A percentile compares a stretch with the other conserved stretches of the same genome.
Evolutionary conservation across 2,888 invertebrate genomes (phyloP).

Genomic region (Drosophila borealis): DNA sequence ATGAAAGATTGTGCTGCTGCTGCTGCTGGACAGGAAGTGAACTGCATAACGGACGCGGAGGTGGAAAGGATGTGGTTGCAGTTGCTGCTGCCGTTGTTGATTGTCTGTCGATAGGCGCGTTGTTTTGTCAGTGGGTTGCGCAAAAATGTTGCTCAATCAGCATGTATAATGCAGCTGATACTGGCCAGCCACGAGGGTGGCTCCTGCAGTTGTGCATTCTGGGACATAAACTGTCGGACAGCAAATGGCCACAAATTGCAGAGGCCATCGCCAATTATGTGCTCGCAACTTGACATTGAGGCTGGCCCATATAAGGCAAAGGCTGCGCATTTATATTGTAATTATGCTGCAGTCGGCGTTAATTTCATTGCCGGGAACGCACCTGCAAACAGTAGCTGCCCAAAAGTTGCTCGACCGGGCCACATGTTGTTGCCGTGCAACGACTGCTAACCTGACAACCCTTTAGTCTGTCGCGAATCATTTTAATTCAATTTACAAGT

Average conservation of each 20-base stretch:
- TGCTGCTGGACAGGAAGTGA: conserved; percentile 73
- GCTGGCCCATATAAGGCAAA: conserved; percentile 53
- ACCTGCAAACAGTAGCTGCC: conserved; percentile 67
- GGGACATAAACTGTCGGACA: not conserved
- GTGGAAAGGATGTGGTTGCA: conserved; percentile 79
- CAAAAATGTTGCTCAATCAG: conserved; percentile 81
- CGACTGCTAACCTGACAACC: conserved; percentile 35
- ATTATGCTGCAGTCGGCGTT: conserved; percentile 74
- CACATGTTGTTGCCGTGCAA: conserved; percentile 15
- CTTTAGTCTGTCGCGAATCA: conserved; percentile 63
- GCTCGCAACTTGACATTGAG: conserved; percentile 73
- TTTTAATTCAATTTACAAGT: conserved; percentile 82
- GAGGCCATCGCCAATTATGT: conserved; percentile 64
- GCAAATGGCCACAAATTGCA: conserved; percentile 57
- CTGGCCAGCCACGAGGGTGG: conserved; percentile 71
- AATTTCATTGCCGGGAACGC: conserved; percentile 63
- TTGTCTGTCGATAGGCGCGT: conserved; percentile 75
- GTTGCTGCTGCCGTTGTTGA: conserved; percentile 53
- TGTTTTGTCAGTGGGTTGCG: conserved; percentile 81
- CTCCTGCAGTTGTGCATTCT: conserved; percentile 58
- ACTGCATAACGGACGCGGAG: conserved; percentile 79
- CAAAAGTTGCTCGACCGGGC: conserved; percentile 40
- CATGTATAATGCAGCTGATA: conserved; percentile 76
- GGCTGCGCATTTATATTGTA: conserved; percentile 74
- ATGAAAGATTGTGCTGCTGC: conserved; percentile 74